These are phyloP conservation scores for Nephila pilipes DNA, from an alignment of 1,140 invertebrate genomes.

Conservation along the genomic window DNA sequence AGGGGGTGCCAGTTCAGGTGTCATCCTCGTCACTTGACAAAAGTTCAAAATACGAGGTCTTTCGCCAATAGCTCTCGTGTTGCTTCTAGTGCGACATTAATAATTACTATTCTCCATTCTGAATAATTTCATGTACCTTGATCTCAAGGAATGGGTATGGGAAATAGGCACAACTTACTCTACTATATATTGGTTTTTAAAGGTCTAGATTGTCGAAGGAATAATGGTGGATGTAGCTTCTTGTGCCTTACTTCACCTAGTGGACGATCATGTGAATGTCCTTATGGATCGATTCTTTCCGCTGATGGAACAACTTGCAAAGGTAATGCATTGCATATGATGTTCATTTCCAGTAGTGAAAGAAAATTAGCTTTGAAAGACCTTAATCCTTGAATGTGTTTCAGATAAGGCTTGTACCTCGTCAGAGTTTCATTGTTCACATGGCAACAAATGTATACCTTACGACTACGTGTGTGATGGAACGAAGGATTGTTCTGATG, in stretches of 20 bases:
- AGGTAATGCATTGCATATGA: background rate
- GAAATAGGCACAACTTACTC: too few relatives aligned
- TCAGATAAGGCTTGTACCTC: slow-evolving; percentile 85
- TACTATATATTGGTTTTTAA: background rate
- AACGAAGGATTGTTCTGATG: slow-evolving; percentile 91
- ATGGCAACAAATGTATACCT: slow-evolving; percentile 91
- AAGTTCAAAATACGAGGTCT: too few relatives aligned
- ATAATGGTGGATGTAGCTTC: slow-evolving; percentile 89
- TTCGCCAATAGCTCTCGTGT: too few relatives aligned
- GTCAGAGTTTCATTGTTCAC: slow-evolving; percentile 91
- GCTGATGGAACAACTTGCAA: slow-evolving; percentile 64
- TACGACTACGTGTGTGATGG: slow-evolving; percentile 95
- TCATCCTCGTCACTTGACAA: too few relatives aligned
- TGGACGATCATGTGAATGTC: slow-evolving; percentile 85
- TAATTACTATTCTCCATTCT: too few relatives aligned
- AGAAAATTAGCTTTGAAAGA: too few relatives aligned
- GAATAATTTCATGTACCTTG: too few relatives aligned
- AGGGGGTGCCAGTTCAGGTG: too few relatives aligned
- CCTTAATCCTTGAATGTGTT: background rate
- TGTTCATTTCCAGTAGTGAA: background rate
- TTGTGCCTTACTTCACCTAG: slow-evolving; percentile 87
- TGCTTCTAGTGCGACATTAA: too few relatives aligned
- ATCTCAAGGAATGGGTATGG: too few relatives aligned
- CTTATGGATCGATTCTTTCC: slow-evolving; percentile 84
- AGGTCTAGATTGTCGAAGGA: slow-evolving; percentile 78